These are phyloP conservation scores for Drosophila serrata DNA, from an alignment of 1,140 invertebrate species.

Conservation along the genomic window DNA sequence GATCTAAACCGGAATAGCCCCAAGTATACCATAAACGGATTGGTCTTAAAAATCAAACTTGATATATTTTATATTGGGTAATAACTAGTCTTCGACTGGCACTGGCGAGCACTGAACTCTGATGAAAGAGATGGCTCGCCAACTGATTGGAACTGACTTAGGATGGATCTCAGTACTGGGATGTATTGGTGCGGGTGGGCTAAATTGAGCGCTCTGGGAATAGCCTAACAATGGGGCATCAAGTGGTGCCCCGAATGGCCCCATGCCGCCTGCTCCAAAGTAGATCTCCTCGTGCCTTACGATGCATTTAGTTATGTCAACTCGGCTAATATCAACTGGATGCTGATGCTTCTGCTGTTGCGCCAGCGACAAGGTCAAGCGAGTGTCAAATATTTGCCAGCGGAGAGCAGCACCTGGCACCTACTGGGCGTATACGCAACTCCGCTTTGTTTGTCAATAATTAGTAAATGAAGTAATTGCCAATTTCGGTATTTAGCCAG, in stretches of 20 bases:
- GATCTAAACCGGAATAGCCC: background rate
- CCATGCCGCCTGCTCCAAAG: constrained; percentile 8
- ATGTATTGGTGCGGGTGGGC: background rate
- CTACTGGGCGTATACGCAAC: constrained; percentile 23
- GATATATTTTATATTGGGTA: constrained; percentile 13
- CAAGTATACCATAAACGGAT: background rate
- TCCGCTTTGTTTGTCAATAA: constrained; percentile 63
- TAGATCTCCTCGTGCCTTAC: constrained; percentile 16
- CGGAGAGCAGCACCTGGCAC: constrained; percentile 34
- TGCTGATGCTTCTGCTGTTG: constrained; percentile 15
- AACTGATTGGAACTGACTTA: constrained; percentile 14
- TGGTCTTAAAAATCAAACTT: constrained; percentile 5
- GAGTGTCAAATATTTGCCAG: constrained; percentile 62
- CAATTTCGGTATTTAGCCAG: constrained; percentile 66
- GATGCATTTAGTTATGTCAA: constrained; percentile 61
- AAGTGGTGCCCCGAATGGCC: constrained; percentile 30
- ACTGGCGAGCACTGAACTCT: constrained; percentile 10
- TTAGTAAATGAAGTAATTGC: constrained; percentile 74
- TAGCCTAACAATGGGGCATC: constrained; percentile 22
- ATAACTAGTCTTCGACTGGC: constrained; percentile 9
- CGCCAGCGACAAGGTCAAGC: constrained; percentile 63
- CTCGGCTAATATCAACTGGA: constrained; percentile 37
- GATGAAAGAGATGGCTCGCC: constrained; percentile 2
- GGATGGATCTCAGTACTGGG: background rate
- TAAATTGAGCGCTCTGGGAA: constrained; percentile 12